These are phyloP conservation scores for Eulemur coronatus DNA, from an alignment of 2,797 vertebrate genomes.

Conservation along the genomic window DNA sequence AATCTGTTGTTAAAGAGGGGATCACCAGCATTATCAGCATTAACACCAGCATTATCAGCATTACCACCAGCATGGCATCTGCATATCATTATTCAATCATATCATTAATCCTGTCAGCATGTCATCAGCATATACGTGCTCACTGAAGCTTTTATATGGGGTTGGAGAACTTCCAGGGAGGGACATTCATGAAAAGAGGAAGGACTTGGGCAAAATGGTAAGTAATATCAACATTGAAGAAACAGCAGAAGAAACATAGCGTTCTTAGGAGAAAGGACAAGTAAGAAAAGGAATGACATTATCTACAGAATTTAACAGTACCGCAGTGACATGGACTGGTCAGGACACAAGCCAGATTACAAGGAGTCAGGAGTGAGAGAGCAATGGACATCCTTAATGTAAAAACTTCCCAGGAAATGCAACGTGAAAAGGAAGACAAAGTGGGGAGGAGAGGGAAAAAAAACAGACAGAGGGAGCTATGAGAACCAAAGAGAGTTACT, in stretches of 20 bases:
- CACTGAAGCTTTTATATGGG: not conserved
- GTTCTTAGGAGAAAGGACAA: not conserved
- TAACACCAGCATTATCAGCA: too few relatives aligned
- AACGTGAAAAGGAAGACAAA: not conserved
- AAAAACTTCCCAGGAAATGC: not conserved
- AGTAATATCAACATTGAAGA: not conserved
- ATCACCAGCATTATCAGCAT: not conserved
- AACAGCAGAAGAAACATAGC: not conserved
- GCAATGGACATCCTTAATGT: rapidly evolving
- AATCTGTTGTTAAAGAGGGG: not conserved
- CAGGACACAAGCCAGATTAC: not conserved
- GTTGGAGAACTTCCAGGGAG: not conserved
- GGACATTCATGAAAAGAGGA: not conserved
- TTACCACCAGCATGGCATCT: not conserved
- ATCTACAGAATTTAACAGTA: not conserved
- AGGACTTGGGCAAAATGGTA: not conserved
- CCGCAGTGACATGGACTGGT: not conserved
- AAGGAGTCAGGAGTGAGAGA: not conserved
- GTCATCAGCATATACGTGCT: not conserved
- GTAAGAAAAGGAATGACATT: not conserved
- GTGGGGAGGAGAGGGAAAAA: not conserved
- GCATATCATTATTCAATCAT: not conserved
- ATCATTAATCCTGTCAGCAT: too few relatives aligned
- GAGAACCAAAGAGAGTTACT: not conserved
- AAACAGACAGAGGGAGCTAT: not conserved